Conservation (phyloP, 1,140 invertebrate genomes). For the Bombus superbus region DNA sequence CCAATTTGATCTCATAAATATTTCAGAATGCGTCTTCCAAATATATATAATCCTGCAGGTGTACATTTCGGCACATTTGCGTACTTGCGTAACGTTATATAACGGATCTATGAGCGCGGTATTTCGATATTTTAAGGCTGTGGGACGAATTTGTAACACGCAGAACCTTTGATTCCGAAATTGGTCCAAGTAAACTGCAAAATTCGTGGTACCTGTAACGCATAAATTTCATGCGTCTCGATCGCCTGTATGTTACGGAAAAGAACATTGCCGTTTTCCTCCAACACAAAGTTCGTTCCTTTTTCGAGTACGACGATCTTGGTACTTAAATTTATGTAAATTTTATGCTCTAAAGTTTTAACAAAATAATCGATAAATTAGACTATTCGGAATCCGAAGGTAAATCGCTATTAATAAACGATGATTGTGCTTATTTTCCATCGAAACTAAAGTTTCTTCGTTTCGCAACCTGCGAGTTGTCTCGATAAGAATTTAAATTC, state of each 20-base stretch:
- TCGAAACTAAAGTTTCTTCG: not conserved
- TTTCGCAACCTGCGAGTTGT: not conserved
- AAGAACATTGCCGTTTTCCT: not conserved
- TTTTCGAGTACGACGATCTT: not conserved
- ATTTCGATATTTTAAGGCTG: not conserved
- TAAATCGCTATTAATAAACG: not conserved
- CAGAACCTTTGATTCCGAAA: not conserved
- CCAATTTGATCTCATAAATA: not conserved
- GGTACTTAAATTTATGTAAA: not conserved
- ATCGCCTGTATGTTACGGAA: not conserved
- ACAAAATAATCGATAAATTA: not conserved
- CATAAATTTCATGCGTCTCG: not conserved
- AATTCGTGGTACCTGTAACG: not conserved
- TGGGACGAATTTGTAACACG: not conserved
- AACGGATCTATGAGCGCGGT: not conserved
- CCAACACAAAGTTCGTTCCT: not conserved
- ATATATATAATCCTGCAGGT: not conserved
- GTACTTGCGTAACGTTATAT: conserved; percentile 34
- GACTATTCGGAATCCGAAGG: fast-evolving
- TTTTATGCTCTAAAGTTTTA: not conserved
- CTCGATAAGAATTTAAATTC: not conserved
- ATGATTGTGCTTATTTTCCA: too few species aligned
- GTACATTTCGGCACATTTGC: not conserved
- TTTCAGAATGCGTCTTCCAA: too few species aligned
- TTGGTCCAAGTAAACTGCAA: not conserved